These are phyloP conservation scores for Drosophila obscura DNA, from an alignment of 1,140 invertebrate genomes.

Conservation along the genomic window DNA sequence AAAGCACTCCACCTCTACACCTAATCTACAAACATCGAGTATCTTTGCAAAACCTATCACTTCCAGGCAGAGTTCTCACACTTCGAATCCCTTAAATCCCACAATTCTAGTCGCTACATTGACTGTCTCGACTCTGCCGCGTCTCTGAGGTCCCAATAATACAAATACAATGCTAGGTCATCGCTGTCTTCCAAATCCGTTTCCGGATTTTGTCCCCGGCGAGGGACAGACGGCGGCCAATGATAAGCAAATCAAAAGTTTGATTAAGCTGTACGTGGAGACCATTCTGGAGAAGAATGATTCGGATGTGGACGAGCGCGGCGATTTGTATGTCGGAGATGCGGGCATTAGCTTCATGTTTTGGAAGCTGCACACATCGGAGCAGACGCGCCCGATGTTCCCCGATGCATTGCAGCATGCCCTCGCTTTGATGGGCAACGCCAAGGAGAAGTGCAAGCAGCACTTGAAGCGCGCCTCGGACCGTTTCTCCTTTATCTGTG, in stretches of 20 bases:
- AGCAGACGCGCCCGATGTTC: constrained; percentile 77
- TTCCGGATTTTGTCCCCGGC: constrained; percentile 62
- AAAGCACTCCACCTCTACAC: constrained; percentile 42
- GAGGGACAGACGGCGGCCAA: constrained; percentile 64
- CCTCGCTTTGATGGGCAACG: constrained; percentile 83
- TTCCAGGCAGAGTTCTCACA: too few relatives aligned
- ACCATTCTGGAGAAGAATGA: constrained; percentile 74
- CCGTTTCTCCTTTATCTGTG: constrained; percentile 85
- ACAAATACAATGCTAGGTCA: too few relatives aligned
- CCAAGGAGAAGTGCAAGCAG: constrained; percentile 79
- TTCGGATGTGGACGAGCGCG: constrained; percentile 77
- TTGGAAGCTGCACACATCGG: constrained; percentile 84
- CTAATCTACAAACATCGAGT: constrained; percentile 5
- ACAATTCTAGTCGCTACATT: too few relatives aligned
- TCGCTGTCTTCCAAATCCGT: constrained; percentile 53
- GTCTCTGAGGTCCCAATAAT: too few relatives aligned
- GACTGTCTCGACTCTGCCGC: too few relatives aligned
- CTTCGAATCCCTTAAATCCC: too few relatives aligned
- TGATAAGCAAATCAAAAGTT: constrained; percentile 76
- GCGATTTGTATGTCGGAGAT: constrained; percentile 85
- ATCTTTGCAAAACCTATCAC: too few relatives aligned
- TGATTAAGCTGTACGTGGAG: constrained; percentile 80
- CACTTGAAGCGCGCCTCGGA: constrained; percentile 79
- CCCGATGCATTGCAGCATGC: constrained; percentile 77
- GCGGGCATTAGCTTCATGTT: constrained; percentile 86